Conservation (phyloP, 2,797 vertebrate genomes). For the Tokudaia muenninki region DNA sequence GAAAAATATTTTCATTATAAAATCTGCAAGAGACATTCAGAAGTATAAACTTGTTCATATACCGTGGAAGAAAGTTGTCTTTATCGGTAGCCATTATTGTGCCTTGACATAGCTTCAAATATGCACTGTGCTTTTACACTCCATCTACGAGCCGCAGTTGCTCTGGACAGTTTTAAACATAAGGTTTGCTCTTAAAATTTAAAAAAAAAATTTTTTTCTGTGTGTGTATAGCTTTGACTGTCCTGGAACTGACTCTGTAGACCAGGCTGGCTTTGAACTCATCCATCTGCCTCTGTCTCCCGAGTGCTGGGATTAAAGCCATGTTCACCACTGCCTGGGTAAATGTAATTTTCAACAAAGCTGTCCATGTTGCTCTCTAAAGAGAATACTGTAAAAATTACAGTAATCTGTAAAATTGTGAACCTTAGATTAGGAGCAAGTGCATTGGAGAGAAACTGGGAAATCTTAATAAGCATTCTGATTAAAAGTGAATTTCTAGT, state of each 20-base stretch:
- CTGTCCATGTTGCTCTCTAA: background rate
- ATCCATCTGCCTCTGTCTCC: background rate
- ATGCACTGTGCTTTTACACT: background rate
- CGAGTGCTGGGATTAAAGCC: background rate
- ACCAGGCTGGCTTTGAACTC: background rate
- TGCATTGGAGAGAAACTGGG: background rate
- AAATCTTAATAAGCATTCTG: background rate
- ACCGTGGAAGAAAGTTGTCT: conserved; percentile 67
- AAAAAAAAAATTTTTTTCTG: too few relatives aligned
- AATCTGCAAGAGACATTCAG: conserved; percentile 76
- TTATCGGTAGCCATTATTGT: background rate
- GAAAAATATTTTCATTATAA: conserved; percentile 83
- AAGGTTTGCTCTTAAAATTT: background rate
- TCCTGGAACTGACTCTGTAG: background rate
- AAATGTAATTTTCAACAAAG: conserved; percentile 23
- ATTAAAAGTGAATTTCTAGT: conserved; percentile 25
- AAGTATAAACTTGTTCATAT: conserved; percentile 71
- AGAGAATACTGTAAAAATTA: background rate
- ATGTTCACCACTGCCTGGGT: background rate
- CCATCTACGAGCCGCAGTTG: background rate
- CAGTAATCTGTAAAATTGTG: background rate
- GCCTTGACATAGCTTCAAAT: background rate
- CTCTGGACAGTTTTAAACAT: conserved; percentile 3
- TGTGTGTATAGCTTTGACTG: background rate
- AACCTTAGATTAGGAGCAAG: background rate